Evolutionary conservation across 2,113 vertebrate species (phyloP).

Genomic region (Papio anubis): DNA sequence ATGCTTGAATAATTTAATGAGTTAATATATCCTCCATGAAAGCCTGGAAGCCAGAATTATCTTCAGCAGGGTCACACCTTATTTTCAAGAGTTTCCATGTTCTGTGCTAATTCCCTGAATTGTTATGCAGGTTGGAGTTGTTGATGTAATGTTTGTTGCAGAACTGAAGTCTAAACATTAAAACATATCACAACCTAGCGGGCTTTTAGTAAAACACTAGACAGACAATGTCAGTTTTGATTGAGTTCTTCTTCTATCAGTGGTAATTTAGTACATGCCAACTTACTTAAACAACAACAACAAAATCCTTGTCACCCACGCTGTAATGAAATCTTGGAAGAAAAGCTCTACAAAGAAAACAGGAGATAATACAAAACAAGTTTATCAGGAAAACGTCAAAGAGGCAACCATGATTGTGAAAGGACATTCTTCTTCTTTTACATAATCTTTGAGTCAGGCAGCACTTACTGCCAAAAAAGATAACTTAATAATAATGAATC

Average conservation of each 20-base stretch:
- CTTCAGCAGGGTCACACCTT: conserved; percentile 47
- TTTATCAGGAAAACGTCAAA: conserved; percentile 78
- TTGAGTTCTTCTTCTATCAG: conserved; percentile 72
- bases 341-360: conserved; percentile 66
- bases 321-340: conserved; percentile 71
- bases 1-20: conserved; percentile 66
- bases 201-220: conserved; percentile 50
- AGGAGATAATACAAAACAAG: conserved; percentile 74
- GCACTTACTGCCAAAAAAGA: conserved; percentile 64
- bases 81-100: conserved; percentile 54
- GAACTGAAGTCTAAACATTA: conserved; percentile 39
- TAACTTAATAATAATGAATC: conserved; percentile 76
- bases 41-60: conserved; percentile 70
- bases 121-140: neutral
- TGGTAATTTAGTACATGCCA: conserved; percentile 77
- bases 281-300: conserved; percentile 70
- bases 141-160: conserved; percentile 53
- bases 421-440: conserved; percentile 73
- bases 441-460: conserved; percentile 58
- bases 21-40: conserved; percentile 51
- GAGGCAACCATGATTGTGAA: conserved; percentile 61
- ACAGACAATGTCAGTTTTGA: conserved; percentile 75
- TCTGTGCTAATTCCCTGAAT: conserved; percentile 59
- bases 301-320: conserved; percentile 69
- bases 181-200: conserved; percentile 56